Evolutionary conservation across 1,140 invertebrate species (phyloP).

Genomic region (Pseudomyrmex gracilis): DNA sequence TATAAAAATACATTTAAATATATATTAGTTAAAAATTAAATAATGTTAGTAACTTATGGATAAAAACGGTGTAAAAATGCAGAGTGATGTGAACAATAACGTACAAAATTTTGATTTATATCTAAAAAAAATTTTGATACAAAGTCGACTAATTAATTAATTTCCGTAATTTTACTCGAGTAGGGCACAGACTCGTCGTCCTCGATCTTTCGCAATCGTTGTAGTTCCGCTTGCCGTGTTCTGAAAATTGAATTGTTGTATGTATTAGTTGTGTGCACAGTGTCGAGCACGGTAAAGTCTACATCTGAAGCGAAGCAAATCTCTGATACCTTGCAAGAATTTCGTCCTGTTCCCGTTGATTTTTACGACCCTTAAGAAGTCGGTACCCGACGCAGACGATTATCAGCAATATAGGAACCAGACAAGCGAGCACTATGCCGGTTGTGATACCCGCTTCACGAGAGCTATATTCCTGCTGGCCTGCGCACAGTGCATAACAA

Average conservation of each 20-base stretch:
- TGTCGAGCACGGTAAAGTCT: background rate
- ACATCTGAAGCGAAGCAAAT: background rate
- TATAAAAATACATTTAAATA: too few species aligned
- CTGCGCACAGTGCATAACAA: conserved; percentile 81
- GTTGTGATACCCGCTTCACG: conserved; percentile 91
- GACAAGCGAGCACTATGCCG: conserved; percentile 90
- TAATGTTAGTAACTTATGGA: background rate
- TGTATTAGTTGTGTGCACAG: background rate
- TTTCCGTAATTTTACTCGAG: conserved; percentile 76
- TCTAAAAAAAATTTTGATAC: conserved; percentile 7
- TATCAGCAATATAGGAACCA: conserved; percentile 91
- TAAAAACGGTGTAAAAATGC: conserved; percentile 34
- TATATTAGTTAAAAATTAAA: too few species aligned
- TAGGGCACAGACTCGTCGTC: conserved; percentile 73
- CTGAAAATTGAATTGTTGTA: conserved; percentile 67
- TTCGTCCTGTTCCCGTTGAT: conserved; percentile 86
- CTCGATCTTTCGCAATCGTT: conserved; percentile 78
- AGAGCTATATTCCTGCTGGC: conserved; percentile 92
- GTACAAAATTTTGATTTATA: conserved; percentile 42
- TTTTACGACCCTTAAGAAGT: conserved; percentile 86
- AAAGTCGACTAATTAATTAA: conserved; percentile 78
- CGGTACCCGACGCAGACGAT: conserved; percentile 90
- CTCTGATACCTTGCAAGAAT: conserved; percentile 75
- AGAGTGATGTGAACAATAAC: background rate
- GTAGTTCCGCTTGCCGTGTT: conserved; percentile 76